Percentiles rank a stretch among this genome's conserved stretches.
Conservation (phyloP, 2,888 invertebrate genomes). For the Eilema depressum region DNA sequence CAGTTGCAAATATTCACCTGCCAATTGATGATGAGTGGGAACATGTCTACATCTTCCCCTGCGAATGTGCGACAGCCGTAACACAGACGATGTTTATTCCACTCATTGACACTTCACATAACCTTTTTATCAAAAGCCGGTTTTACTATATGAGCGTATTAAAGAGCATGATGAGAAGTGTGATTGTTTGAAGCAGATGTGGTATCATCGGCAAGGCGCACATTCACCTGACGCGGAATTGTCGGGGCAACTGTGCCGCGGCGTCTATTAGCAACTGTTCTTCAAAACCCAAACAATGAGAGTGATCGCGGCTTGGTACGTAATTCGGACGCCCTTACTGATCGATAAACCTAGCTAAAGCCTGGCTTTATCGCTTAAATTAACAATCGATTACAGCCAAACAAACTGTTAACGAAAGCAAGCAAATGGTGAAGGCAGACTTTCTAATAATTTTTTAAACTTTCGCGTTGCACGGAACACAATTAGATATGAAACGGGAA, state of each 20-base stretch:
- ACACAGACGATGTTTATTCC: slow-evolving; percentile 48
- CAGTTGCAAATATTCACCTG: slow-evolving; percentile 76
- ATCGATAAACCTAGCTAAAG: slow-evolving; percentile 75
- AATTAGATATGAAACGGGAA: slow-evolving; percentile 6
- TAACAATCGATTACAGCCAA: slow-evolving; percentile 56
- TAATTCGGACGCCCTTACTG: slow-evolving; percentile 65
- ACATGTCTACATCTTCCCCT: slow-evolving; percentile 80
- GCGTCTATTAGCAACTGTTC: slow-evolving; percentile 79
- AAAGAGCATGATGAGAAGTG: slow-evolving; percentile 49
- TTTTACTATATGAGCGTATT: slow-evolving; percentile 50
- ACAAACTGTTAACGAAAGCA: slow-evolving; percentile 55
- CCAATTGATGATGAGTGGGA: slow-evolving; percentile 81
- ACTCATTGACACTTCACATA: slow-evolving; percentile 49
- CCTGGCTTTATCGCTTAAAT: slow-evolving; percentile 65
- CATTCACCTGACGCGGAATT: slow-evolving; percentile 74
- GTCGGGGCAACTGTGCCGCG: slow-evolving; percentile 69
- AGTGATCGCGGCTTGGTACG: slow-evolving; percentile 84
- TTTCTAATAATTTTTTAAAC: slow-evolving; percentile 36
- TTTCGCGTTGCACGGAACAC: slow-evolving; percentile 2
- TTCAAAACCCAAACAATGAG: slow-evolving; percentile 82
- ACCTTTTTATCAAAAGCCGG: slow-evolving; percentile 24
- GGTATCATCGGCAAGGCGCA: slow-evolving; percentile 64
- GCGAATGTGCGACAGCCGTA: slow-evolving; percentile 55
- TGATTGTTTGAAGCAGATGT: slow-evolving; percentile 42
- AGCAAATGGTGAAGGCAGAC: slow-evolving; percentile 57